phyloP scores from a whole-genome alignment of 2,113 vertebrate genomes.

The Hemibates koningsi region DNA sequence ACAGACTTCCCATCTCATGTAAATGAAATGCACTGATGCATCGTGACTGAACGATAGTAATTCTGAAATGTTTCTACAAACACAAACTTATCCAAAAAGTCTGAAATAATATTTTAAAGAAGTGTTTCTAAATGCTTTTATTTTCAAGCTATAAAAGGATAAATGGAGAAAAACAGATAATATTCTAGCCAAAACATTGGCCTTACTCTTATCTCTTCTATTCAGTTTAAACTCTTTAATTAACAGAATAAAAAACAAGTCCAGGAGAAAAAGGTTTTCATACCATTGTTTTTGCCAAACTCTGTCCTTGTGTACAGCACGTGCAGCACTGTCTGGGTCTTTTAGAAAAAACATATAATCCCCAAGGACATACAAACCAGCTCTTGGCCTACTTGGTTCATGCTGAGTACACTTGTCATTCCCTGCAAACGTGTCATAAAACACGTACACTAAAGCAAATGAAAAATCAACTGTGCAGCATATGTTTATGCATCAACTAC shows the following conservation, averaged over 20 bases:
- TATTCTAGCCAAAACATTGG: background rate
- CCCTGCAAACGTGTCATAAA: background rate
- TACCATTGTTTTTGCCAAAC: background rate
- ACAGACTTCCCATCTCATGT: background rate
- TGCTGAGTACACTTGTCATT: background rate
- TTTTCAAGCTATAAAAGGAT: background rate
- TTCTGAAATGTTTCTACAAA: background rate
- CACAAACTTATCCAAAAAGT: background rate
- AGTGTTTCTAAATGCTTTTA: background rate
- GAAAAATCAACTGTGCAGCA: background rate
- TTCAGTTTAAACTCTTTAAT: background rate
- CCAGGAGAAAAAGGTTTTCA: background rate
- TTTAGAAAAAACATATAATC: slow-evolving; percentile 15
- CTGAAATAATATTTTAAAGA: background rate
- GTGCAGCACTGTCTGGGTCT: background rate
- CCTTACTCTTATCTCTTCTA: background rate
- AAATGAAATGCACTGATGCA: background rate
- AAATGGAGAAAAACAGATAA: background rate
- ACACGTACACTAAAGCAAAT: background rate
- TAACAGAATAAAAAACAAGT: background rate
- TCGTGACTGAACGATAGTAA: background rate
- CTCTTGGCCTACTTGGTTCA: background rate
- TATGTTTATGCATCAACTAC: background rate
- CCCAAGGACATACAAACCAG: background rate
- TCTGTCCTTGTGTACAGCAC: background rate